Conservation (phyloP, 2,888 invertebrate species). For the Netelia fuscicornis region DNA sequence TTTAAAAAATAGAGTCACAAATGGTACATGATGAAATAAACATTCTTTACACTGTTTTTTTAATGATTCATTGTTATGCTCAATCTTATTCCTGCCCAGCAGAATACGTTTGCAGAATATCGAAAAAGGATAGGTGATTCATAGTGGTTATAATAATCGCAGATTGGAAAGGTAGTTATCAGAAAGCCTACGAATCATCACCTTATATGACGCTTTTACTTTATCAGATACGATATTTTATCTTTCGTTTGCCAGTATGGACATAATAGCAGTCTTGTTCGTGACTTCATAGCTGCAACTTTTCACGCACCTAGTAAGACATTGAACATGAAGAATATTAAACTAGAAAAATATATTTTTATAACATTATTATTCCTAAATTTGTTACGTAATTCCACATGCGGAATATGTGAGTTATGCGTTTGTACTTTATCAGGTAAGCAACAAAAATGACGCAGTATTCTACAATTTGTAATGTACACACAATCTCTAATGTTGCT, state of each 20-base stretch:
- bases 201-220: conserved; percentile 62
- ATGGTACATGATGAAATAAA: neutral
- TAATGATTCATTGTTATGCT: neutral
- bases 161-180: conserved; percentile 59
- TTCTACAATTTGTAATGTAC: neutral
- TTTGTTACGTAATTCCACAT: conserved; percentile 62
- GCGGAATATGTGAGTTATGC: conserved; percentile 76
- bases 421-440: conserved; percentile 73
- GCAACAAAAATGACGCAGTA: neutral
- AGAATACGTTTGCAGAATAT: neutral
- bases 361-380: conserved; percentile 63
- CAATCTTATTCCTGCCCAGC: neutral
- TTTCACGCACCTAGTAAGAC: neutral
- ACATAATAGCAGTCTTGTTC: conserved; percentile 32
- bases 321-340: conserved; percentile 44
- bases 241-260: conserved; percentile 62
- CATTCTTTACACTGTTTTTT: neutral
- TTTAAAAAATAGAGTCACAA: neutral
- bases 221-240: conserved; percentile 79
- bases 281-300: conserved; percentile 7
- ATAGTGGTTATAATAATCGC: conserved; percentile 35
- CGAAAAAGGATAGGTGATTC: conserved; percentile 54
- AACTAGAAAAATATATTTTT: neutral
- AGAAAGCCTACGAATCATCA: conserved; percentile 60
- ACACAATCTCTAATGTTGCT: conserved; percentile 7